These are phyloP conservation scores for Pseudomyrmex sp. DNA, from an alignment of 1,140 invertebrate species.

Conservation along the genomic window DNA sequence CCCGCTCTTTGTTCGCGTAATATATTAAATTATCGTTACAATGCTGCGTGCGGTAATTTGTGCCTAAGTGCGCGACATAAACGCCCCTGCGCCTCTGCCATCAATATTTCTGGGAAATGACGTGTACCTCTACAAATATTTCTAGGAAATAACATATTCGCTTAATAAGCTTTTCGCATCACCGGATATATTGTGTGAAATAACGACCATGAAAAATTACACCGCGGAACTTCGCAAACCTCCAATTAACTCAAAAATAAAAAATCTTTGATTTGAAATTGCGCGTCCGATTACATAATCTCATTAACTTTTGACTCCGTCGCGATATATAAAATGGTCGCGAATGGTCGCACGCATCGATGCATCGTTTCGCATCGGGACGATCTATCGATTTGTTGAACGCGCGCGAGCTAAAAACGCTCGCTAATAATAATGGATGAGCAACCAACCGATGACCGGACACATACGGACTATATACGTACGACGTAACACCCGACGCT, in stretches of 20 bases:
- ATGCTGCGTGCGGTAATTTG: slow-evolving; percentile 21
- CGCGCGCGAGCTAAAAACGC: slow-evolving; percentile 21
- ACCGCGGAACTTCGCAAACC: too few species aligned
- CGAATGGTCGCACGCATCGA: background rate
- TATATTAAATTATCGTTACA: slow-evolving; percentile 31
- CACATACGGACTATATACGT: background rate
- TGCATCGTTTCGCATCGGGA: background rate
- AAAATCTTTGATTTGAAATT: background rate
- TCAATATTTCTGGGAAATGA: slow-evolving; percentile 4
- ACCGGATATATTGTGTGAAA: too few species aligned
- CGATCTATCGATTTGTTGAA: slow-evolving; percentile 15
- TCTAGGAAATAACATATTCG: too few species aligned
- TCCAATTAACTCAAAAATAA: background rate
- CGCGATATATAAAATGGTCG: background rate
- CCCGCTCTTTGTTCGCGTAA: slow-evolving; percentile 18
- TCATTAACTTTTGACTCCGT: background rate
- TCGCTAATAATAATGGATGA: slow-evolving; percentile 26
- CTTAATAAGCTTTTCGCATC: too few species aligned
- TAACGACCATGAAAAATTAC: background rate
- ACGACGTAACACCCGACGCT: slow-evolving; percentile 41
- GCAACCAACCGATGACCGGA: background rate
- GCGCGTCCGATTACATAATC: background rate
- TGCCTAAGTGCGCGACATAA: background rate
- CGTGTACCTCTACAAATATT: too few species aligned
- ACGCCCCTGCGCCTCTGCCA: background rate